Conservation (phyloP, 2,888 invertebrate species). For the Amblyjoppa proteus region DNA sequence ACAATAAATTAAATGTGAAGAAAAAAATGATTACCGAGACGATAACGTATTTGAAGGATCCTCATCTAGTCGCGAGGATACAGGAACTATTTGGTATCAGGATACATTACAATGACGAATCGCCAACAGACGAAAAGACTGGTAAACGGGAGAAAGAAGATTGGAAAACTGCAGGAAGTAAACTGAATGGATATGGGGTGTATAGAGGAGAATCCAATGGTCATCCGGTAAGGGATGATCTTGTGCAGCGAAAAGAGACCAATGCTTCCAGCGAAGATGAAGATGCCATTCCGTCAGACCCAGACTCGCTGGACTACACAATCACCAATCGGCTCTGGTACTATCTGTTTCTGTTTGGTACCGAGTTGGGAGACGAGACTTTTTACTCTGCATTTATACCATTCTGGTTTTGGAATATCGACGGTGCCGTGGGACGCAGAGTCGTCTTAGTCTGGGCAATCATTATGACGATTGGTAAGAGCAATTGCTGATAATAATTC, state of each 20-base stretch:
- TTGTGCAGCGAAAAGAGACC: constrained; percentile 36
- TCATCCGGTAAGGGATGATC: background rate
- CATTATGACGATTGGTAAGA: constrained; percentile 93
- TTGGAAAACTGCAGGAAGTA: constrained; percentile 65
- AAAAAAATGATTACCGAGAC: constrained; percentile 64
- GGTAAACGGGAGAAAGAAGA: constrained; percentile 5
- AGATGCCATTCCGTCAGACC: constrained; percentile 83
- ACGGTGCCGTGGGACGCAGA: constrained; percentile 93
- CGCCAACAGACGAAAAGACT: background rate
- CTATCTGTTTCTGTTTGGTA: constrained; percentile 93
- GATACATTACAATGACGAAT: constrained; percentile 78
- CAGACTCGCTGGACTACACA: constrained; percentile 85
- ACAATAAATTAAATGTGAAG: constrained; percentile 38
- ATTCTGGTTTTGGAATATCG: constrained; percentile 98
- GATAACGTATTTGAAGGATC: constrained; percentile 91
- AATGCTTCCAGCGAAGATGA: constrained; percentile 82
- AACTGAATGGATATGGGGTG: constrained; percentile 67
- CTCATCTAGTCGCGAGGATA: constrained; percentile 91
- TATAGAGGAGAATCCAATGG: constrained; percentile 74
- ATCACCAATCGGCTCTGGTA: constrained; percentile 93
- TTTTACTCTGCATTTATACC: constrained; percentile 97
- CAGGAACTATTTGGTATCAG: constrained; percentile 93
- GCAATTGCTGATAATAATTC: background rate
- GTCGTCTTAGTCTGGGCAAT: constrained; percentile 93
- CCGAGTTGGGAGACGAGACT: constrained; percentile 95